A percentile compares a stretch with the other conserved stretches of the same genome.
Conservation (phyloP, 2,888 invertebrate genomes). For the Cepaea hortensis region DNA sequence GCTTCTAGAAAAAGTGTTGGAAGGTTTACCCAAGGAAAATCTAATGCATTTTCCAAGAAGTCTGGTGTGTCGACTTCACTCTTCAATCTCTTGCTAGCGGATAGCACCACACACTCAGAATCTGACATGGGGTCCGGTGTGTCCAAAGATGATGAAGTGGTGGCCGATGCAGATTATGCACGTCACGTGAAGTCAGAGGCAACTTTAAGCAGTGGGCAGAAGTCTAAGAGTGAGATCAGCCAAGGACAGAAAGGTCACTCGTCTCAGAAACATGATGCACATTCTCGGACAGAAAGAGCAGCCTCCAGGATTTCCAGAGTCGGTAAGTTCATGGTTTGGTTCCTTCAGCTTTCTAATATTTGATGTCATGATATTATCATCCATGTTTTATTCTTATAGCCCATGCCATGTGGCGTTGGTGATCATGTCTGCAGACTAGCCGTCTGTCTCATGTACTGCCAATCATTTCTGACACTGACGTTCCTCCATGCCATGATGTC, state of each 20-base stretch:
- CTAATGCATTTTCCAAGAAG: background rate
- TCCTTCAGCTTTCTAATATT: too few species aligned
- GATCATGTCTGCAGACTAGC: too few species aligned
- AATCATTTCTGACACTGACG: too few species aligned
- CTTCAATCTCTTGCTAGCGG: background rate
- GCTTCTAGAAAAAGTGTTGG: background rate
- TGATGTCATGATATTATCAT: too few species aligned
- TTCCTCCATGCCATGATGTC: too few species aligned
- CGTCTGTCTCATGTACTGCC: too few species aligned
- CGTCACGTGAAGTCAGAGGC: slow-evolving; percentile 48
- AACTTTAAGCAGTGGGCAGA: slow-evolving; percentile 50
- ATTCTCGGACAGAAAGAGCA: slow-evolving; percentile 10
- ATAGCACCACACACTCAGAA: background rate
- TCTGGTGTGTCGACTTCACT: background rate
- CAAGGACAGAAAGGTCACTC: slow-evolving; percentile 34
- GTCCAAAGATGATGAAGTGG: slow-evolving; percentile 63
- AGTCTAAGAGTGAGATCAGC: slow-evolving; percentile 52
- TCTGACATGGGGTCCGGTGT: slow-evolving; percentile 64
- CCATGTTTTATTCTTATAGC: too few species aligned
- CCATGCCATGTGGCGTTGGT: too few species aligned
- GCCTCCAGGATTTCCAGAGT: slow-evolving; percentile 23
- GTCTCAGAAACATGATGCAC: slow-evolving; percentile 23
- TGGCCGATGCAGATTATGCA: slow-evolving; percentile 51
- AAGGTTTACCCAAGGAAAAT: background rate
- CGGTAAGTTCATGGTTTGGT: slow-evolving; percentile 24